Evolutionary conservation across 2,113 vertebrate genomes (phyloP).

Genomic region (Perca flavescens): DNA sequence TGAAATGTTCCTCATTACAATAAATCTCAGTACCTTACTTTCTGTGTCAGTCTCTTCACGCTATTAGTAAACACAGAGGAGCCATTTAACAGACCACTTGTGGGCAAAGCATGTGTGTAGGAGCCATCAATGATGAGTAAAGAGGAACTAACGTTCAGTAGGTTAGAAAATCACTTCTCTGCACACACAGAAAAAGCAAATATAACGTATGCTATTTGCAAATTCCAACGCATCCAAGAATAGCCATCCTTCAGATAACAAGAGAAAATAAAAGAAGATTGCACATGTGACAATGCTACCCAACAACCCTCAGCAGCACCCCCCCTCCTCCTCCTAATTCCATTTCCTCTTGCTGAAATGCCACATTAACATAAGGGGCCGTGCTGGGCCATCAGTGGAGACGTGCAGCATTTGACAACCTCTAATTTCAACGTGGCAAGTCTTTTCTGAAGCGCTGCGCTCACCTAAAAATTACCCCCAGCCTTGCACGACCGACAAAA

Average conservation of each 20-base stretch:
- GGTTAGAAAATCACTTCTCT: constrained; percentile 7
- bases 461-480: constrained; percentile 82
- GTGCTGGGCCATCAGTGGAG: constrained; percentile 73
- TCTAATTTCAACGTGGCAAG: constrained; percentile 73
- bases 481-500: constrained; percentile 66
- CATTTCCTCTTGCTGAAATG: constrained; percentile 79
- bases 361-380: constrained; percentile 85
- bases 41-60: neutral
- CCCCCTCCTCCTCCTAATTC: constrained; percentile 48
- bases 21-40: neutral
- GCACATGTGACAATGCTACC: constrained; percentile 43
- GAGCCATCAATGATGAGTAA: constrained; percentile 24
- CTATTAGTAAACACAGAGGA: constrained; percentile 30
- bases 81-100: constrained; percentile 46
- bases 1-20: neutral
- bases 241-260: constrained; percentile 9
- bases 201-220: neutral
- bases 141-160: neutral
- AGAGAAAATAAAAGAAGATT: constrained; percentile 32
- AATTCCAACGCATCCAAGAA: neutral
- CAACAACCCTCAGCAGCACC: constrained; percentile 30
- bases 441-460: constrained; percentile 64
- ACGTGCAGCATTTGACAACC: constrained; percentile 80
- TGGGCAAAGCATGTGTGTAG: constrained; percentile 40
- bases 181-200: neutral